phyloP scores from a whole-genome alignment of 2,113 vertebrate genomes.

The Podocnemis expansa region DNA sequence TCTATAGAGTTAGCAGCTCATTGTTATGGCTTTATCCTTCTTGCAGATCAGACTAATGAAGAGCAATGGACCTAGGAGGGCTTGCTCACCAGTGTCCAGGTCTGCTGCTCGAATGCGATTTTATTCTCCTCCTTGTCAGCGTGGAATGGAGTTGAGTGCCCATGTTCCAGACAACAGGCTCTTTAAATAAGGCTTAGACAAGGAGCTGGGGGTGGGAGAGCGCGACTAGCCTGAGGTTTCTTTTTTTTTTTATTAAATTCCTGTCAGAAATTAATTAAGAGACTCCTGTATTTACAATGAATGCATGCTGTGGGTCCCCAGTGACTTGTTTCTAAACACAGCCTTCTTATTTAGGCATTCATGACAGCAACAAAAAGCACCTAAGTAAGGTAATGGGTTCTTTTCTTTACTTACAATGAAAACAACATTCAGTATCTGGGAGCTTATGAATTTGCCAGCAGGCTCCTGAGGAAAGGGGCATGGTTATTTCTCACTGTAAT shows the following conservation, averaged over 20 bases:
- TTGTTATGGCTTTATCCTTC: not conserved
- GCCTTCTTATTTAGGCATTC: conserved; percentile 66
- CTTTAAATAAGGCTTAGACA: conserved; percentile 40
- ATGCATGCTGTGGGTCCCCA: conserved; percentile 65
- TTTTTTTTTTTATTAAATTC: conserved; percentile 67
- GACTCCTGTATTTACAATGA: conserved; percentile 71
- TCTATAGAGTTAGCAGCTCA: not conserved
- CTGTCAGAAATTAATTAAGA: conserved; percentile 75
- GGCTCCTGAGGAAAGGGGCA: not conserved
- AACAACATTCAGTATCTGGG: conserved; percentile 20
- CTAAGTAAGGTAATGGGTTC: conserved; percentile 64
- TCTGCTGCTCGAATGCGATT: not conserved
- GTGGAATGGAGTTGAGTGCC: not conserved
- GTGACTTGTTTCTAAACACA: conserved; percentile 70
- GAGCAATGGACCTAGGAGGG: not conserved
- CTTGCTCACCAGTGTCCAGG: not conserved
- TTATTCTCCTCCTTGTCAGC: not conserved
- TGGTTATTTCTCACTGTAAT: not conserved
- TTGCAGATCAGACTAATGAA: not conserved
- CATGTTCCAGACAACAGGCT: fast-evolving
- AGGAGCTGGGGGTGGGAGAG: not conserved
- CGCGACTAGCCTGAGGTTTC: conserved; percentile 12
- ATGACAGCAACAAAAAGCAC: conserved; percentile 60
- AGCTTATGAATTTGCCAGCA: conserved; percentile 40
- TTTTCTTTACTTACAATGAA: conserved; percentile 51